phyloP scores from a whole-genome alignment of 2,797 vertebrate species.

The Tachyglossus aculeatus region DNA sequence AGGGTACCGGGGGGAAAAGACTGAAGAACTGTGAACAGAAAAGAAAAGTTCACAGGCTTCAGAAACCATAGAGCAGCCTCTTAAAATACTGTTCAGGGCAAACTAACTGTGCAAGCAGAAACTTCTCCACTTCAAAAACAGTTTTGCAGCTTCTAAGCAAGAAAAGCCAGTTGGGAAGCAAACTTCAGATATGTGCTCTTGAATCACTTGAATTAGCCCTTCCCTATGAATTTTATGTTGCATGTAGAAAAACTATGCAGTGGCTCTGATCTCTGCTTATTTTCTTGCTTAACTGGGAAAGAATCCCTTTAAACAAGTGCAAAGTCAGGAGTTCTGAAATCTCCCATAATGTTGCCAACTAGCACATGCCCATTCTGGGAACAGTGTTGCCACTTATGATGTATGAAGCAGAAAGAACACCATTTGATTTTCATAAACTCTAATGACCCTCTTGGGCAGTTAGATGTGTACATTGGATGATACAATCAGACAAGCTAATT shows the following conservation, averaged over 20 bases:
- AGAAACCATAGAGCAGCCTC: neutral
- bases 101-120: neutral
- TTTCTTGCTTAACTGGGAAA: too few species aligned
- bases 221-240: too few species aligned
- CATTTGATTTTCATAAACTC: constrained; percentile 68
- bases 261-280: too few species aligned
- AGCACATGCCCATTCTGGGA: constrained; percentile 48
- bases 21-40: neutral
- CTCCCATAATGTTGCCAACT: neutral
- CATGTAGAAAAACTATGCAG: too few species aligned
- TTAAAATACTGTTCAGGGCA: neutral
- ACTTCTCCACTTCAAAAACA: neutral
- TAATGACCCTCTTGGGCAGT: constrained; percentile 56
- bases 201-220: too few species aligned
- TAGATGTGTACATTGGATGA: constrained; percentile 54
- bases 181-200: too few species aligned
- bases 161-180: neutral
- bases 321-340: too few species aligned
- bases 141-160: neutral
- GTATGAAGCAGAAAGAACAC: constrained; percentile 57
- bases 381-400: constrained; percentile 53
- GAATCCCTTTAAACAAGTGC: too few species aligned
- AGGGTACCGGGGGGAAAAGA: neutral
- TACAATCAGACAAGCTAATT: constrained; percentile 61
- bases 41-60: neutral